These are phyloP conservation scores for Oriolus oriolus DNA, from an alignment of 2,113 vertebrate species.

Conservation along the genomic window DNA sequence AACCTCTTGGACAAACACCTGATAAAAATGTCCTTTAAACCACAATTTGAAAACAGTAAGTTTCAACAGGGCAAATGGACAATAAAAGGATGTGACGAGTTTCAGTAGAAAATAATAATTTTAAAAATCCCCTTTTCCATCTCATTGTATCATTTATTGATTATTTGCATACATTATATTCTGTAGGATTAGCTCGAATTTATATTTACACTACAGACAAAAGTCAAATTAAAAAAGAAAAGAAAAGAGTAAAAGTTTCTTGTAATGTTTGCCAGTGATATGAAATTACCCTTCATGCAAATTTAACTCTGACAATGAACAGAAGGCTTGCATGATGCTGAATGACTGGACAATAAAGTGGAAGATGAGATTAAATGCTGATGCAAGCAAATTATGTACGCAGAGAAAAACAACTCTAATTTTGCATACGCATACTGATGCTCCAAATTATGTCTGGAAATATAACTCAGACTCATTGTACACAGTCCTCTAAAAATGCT, in stretches of 20 bases:
- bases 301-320: not conserved
- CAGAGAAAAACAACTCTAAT: not conserved
- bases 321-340: not conserved
- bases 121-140: not conserved
- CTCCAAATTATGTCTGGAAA: not conserved
- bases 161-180: not conserved
- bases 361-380: slow-evolving; percentile 40
- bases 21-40: not conserved
- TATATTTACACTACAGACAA: not conserved
- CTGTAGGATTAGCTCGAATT: not conserved
- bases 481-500: not conserved
- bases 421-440: not conserved
- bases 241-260: not conserved
- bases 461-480: not conserved
- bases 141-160: not conserved
- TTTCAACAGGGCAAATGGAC: not conserved
- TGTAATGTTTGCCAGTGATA: not conserved
- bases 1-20: not conserved
- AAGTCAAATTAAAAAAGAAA: not conserved
- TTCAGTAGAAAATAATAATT: not conserved
- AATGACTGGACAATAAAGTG: not conserved
- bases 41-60: not conserved
- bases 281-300: not conserved
- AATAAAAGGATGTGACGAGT: not conserved
- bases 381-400: not conserved